A percentile compares a stretch with the other conserved stretches of the same genome.
phyloP scores from a whole-genome alignment of 2,113 vertebrate species.

The Trochalopteron elliotii region DNA sequence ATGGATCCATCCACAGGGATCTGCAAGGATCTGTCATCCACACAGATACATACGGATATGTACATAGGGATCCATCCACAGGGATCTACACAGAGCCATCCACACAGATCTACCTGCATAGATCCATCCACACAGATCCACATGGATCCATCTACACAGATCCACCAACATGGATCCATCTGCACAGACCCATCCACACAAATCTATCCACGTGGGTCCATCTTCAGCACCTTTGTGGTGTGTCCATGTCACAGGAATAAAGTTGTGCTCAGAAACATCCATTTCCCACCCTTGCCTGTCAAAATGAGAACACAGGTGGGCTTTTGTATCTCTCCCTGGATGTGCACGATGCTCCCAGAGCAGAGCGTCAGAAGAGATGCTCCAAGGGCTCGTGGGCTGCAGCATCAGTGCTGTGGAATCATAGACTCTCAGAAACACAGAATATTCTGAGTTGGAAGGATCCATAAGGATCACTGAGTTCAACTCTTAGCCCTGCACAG shows the following conservation, averaged over 20 bases:
- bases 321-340: rapidly evolving
- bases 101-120: too few species aligned
- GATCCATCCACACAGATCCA: neutral
- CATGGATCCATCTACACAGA: neutral
- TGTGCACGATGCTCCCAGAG: rapidly evolving
- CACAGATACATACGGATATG: neutral
- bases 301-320: rapidly evolving
- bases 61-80: too few species aligned
- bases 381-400: rapidly evolving
- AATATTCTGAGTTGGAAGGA: neutral
- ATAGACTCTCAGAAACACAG: rapidly evolving
- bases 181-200: neutral
- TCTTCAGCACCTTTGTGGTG: rapidly evolving
- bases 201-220: neutral
- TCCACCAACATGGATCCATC: neutral
- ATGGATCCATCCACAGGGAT: neutral
- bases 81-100: neutral
- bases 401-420: rapidly evolving
- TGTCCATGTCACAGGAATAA: too few species aligned
- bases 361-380: rapidly evolving
- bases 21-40: too few species aligned
- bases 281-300: rapidly evolving
- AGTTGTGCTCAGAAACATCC: rapidly evolving
- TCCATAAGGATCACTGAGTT: neutral
- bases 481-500: neutral